Percentiles rank a stretch among this genome's conserved stretches.
Evolutionary conservation across 2,888 invertebrate species (phyloP).

Genomic region (Coenonympha arcania): DNA sequence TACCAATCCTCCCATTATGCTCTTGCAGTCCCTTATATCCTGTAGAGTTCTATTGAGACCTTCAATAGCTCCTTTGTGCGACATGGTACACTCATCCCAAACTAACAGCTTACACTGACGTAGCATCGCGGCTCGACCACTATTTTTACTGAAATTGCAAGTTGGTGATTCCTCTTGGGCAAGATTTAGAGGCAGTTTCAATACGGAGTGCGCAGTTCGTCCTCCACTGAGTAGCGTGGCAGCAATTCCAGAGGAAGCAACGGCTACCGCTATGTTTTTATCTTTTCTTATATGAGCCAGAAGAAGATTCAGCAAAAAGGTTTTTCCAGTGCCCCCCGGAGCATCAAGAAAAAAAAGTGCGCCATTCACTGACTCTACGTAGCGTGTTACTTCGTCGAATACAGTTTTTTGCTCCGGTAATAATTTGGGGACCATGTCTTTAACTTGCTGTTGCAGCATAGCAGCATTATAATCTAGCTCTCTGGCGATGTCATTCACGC

Average conservation of each 20-base stretch:
- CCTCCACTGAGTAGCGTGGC: too few species aligned
- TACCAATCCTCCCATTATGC: too few species aligned
- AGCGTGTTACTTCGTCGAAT: slow-evolving; percentile 19
- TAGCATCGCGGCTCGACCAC: too few species aligned
- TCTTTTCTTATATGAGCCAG: slow-evolving; percentile 23
- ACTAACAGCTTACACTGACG: slow-evolving; percentile 24
- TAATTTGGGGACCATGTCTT: slow-evolving; percentile 22
- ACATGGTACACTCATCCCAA: slow-evolving; percentile 26
- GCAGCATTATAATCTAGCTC: slow-evolving; percentile 25
- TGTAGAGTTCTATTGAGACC: too few species aligned
- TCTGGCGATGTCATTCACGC: slow-evolving; percentile 22
- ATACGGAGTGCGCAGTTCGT: too few species aligned
- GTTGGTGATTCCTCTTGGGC: too few species aligned
- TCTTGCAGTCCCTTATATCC: too few species aligned
- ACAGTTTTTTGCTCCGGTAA: slow-evolving; percentile 21
- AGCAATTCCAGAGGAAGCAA: too few species aligned
- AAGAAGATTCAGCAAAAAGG: slow-evolving; percentile 21
- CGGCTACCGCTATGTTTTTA: slow-evolving; percentile 25
- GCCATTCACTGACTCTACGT: slow-evolving; percentile 20
- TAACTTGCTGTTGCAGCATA: slow-evolving; percentile 24
- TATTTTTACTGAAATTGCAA: too few species aligned
- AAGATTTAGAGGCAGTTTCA: too few species aligned
- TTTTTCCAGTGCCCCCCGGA: slow-evolving; percentile 25
- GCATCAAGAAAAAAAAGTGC: slow-evolving; percentile 22
- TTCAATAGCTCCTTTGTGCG: slow-evolving; percentile 16